Evolutionary conservation across 92 coral and sea anemone species (phyloP).

Genomic region (Metridium senile): DNA sequence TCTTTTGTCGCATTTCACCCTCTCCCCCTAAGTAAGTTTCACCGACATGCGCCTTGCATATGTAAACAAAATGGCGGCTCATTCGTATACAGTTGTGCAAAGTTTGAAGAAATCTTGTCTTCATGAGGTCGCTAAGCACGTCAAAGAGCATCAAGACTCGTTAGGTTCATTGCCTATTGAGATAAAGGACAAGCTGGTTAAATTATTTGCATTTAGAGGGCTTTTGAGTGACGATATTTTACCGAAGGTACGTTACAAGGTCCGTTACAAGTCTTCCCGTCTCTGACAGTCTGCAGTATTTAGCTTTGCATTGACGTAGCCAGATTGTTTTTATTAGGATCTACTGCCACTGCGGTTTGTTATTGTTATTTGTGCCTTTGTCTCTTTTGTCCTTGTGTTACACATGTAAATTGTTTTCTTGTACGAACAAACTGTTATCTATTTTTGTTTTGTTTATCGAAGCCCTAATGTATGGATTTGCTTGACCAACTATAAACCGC

Average conservation of each 20-base stretch:
- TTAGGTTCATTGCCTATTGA: constrained; percentile 70
- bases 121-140: constrained; percentile 70
- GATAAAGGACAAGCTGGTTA: constrained; percentile 68
- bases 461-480: too few species aligned
- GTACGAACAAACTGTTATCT: too few species aligned
- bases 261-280: not conserved
- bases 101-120: constrained; percentile 78
- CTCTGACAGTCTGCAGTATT: not conserved
- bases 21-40: not conserved
- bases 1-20: not conserved
- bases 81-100: constrained; percentile 51
- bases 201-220: constrained; percentile 84
- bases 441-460: too few species aligned
- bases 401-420: too few species aligned
- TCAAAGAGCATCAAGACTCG: constrained; percentile 71
- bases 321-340: too few species aligned
- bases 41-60: constrained; percentile 7
- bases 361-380: not conserved
- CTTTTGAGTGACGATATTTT: constrained; percentile 78
- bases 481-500: too few species aligned
- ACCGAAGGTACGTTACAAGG: constrained; percentile 50
- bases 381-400: not conserved
- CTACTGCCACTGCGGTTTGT: too few species aligned
- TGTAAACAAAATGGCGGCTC: constrained; percentile 71
- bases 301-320: too few species aligned